Evolutionary conservation across 2,797 vertebrate species (phyloP).

Genomic region (Phylloscopus collybita): DNA sequence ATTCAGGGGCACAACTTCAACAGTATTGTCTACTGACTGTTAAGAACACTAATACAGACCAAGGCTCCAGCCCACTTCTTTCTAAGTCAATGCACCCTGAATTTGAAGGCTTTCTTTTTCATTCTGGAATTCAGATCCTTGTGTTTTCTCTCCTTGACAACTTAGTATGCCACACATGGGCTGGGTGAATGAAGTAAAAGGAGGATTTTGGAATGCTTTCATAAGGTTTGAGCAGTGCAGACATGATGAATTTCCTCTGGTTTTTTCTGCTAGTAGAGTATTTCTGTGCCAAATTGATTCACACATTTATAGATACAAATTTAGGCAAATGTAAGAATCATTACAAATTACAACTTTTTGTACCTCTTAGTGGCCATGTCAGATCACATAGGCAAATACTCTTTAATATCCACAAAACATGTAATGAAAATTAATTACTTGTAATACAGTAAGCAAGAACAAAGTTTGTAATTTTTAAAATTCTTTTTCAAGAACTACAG

Average conservation of each 20-base stretch:
- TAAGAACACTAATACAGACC: neutral
- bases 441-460: neutral
- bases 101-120: neutral
- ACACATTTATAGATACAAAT: neutral
- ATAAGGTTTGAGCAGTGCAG: neutral
- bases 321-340: neutral
- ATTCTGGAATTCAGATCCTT: neutral
- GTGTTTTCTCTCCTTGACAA: neutral
- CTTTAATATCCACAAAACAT: neutral
- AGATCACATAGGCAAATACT: neutral
- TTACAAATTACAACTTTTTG: neutral
- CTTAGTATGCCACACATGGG: rapidly evolving
- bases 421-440: neutral
- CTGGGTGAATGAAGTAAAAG: neutral
- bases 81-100: neutral
- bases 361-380: neutral
- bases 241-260: neutral
- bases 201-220: neutral
- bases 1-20: neutral
- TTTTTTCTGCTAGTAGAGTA: neutral
- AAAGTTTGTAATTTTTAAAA: neutral
- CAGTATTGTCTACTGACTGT: neutral
- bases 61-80: neutral
- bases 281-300: neutral
- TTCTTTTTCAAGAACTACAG: neutral